Base-by-base conservation (phyloP, 2,113 vertebrate species). In the Seriola dumerili region DNA sequence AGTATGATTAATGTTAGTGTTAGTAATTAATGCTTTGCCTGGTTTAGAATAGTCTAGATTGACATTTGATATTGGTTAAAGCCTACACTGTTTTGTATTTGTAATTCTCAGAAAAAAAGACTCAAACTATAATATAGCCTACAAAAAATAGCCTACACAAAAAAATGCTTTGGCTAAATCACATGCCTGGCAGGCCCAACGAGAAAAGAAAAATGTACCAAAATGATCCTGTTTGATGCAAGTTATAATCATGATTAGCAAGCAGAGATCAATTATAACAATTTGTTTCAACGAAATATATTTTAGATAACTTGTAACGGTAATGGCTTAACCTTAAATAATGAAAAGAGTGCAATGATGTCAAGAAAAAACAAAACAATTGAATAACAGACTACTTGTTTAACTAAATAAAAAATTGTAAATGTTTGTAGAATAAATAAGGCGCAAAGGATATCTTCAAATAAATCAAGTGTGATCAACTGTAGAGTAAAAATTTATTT, bases 251-350 rank as follows among this genome's bases (percentile, higher is more conserved):
- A 57, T 32, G 52, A 84, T 2, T 57, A 50, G 73, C 32, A 64
- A 55, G 36, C 95, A 93, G 5, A 89, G 94, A 95, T 95, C 94
- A 96, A 96, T 96, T 76, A 95, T 57, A 77, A 94, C 38, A 94
- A 62, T 38, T 16, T 36, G 1, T 72, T 73, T 21, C 9, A 78
- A 62, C 32, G 50, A 38, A 59, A 94, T 90, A 54, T 46, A 16
- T 62, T 76, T 93, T 94, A 11, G 6, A 57, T 96, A 96, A 94
- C 94, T 95, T 95, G 1, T 12, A 57, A 57, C 1, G 1, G 11
- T 2, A 12, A 25, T 57, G 25, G 6, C 46, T 48, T 42, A 17
- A 68, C 14, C 14, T 63, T 50, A 34, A 54, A 76, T 76, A 42
- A 42, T n/a, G 19, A 78, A 42, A 10, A 12, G 7, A 50, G 40